Conservation (phyloP, 2,113 vertebrate genomes). For the Scomber scombrus region DNA sequence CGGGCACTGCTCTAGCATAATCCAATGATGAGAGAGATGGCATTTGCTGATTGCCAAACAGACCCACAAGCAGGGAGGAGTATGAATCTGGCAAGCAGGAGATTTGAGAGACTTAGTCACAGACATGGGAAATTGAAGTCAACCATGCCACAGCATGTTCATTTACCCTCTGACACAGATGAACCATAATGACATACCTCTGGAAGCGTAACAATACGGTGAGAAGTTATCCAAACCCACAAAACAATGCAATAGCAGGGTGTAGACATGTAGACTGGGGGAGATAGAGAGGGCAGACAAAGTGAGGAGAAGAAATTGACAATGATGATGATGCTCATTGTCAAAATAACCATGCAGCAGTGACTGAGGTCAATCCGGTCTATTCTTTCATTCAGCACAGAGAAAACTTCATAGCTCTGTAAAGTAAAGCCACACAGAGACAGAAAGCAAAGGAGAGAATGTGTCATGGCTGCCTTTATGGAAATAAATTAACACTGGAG, state of each 20-base stretch:
- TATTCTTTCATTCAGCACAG: slow-evolving; percentile 35
- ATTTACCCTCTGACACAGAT: slow-evolving; percentile 59
- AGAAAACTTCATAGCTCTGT: slow-evolving; percentile 54
- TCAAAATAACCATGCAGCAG: slow-evolving; percentile 49
- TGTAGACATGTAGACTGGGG: slow-evolving; percentile 7
- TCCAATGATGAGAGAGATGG: slow-evolving; percentile 59
- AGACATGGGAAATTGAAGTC: slow-evolving; percentile 66
- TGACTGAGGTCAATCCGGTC: slow-evolving; percentile 33
- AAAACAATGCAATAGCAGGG: slow-evolving; percentile 53
- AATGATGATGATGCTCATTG: slow-evolving; percentile 46
- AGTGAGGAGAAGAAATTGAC: slow-evolving; percentile 27
- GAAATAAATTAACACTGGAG: slow-evolving; percentile 83
- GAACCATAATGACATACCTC: slow-evolving; percentile 56
- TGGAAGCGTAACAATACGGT: slow-evolving; percentile 47
- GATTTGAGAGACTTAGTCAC: slow-evolving; percentile 57
- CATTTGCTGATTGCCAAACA: slow-evolving; percentile 61
- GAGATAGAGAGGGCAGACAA: neutral
- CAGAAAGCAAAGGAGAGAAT: slow-evolving; percentile 76
- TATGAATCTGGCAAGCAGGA: slow-evolving; percentile 37
- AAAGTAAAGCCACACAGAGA: slow-evolving; percentile 70
- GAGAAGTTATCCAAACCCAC: slow-evolving; percentile 56
- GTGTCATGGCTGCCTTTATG: slow-evolving; percentile 81
- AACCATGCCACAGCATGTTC: slow-evolving; percentile 57
- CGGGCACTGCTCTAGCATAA: slow-evolving; percentile 16
- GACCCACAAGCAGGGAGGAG: slow-evolving; percentile 42